Evolutionary conservation across 2,888 invertebrate genomes (phyloP).

Genomic region (Peribatodes rhomboidaria): DNA sequence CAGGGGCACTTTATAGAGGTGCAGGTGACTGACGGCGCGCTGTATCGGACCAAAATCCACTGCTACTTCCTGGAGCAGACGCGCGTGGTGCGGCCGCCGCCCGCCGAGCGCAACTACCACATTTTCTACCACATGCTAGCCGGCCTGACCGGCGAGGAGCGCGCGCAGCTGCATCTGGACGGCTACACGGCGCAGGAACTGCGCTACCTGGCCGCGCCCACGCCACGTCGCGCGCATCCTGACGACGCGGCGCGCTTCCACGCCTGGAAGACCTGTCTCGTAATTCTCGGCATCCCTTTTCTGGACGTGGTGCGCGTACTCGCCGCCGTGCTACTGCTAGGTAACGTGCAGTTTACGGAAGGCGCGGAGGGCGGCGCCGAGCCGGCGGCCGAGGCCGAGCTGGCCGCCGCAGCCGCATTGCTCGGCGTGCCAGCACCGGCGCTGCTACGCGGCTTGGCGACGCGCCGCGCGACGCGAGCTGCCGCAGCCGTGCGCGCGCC

Average conservation of each 20-base stretch:
- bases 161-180: constrained; percentile 93
- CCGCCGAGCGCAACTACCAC: constrained; percentile 97
- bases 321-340: constrained; percentile 95
- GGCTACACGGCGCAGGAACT: constrained; percentile 94
- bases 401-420: constrained; percentile 94
- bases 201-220: constrained; percentile 91
- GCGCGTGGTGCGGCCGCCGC: constrained; percentile 94
- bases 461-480: constrained; percentile 88
- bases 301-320: constrained; percentile 96
- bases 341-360: constrained; percentile 96
- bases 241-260: constrained; percentile 88
- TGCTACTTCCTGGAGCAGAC: constrained; percentile 98
- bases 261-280: constrained; percentile 96
- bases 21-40: constrained; percentile 97
- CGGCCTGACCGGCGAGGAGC: constrained; percentile 95
- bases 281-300: constrained; percentile 97
- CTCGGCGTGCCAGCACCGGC: constrained; percentile 90
- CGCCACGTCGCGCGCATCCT: constrained; percentile 81
- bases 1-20: constrained; percentile 98
- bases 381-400: constrained; percentile 93
- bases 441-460: constrained; percentile 92
- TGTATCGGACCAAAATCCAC: constrained; percentile 98
- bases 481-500: constrained; percentile 93
- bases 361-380: constrained; percentile 91
- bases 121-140: constrained; percentile 98